These are phyloP conservation scores for Macrosiphum euphorbiae DNA, from an alignment of 2,888 invertebrate species.

Conservation along the genomic window DNA sequence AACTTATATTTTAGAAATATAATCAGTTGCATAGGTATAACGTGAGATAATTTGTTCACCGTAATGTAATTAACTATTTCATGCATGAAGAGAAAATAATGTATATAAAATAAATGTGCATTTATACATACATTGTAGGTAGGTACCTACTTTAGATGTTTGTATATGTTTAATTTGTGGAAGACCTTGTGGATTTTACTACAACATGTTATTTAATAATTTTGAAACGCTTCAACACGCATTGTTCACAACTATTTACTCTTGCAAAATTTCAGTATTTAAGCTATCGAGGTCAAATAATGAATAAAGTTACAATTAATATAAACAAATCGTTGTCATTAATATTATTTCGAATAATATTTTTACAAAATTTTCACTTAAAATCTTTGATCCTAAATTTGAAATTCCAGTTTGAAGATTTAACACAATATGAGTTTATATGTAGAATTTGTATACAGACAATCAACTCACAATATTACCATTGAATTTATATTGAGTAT, in stretches of 20 bases:
- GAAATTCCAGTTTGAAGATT: not conserved
- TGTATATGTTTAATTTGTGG: not conserved
- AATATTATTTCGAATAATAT: not conserved
- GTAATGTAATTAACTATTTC: not conserved
- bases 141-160: not conserved
- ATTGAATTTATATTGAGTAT: not conserved
- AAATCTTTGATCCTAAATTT: not conserved
- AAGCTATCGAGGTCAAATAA: not conserved
- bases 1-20: not conserved
- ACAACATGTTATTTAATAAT: not conserved
- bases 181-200: not conserved
- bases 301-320: not conserved
- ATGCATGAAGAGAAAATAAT: not conserved
- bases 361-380: not conserved
- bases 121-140: not conserved
- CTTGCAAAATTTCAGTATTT: not conserved
- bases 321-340: not conserved
- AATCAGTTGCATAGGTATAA: not conserved
- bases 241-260: not conserved
- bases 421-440: not conserved
- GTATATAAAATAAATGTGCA: not conserved
- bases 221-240: not conserved
- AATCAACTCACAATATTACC: not conserved
- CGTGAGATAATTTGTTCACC: not conserved
- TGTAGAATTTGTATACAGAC: not conserved